A percentile compares a stretch with the other conserved stretches of the same genome.
phyloP scores from a whole-genome alignment of 2,113 vertebrate genomes.

The Procapra przewalskii region DNA sequence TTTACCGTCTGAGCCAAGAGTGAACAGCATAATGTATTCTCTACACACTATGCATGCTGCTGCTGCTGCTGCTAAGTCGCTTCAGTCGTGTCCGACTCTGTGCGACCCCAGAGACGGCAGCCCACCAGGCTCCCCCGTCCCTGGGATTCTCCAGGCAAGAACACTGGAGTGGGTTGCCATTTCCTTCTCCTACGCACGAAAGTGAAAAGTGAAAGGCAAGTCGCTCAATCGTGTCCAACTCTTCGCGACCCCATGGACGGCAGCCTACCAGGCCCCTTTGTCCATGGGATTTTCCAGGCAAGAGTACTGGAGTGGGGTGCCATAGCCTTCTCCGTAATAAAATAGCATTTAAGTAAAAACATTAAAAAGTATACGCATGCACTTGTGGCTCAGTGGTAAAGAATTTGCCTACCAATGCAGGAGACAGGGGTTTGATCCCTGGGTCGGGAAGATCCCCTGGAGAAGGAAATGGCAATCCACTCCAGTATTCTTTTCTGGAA shows the following conservation, averaged over 20 bases:
- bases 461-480: background rate
- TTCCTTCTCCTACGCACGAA: background rate
- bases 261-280: background rate
- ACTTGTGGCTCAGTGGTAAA: background rate
- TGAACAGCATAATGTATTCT: background rate
- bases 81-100: background rate
- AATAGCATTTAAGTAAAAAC: background rate
- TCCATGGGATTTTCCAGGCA: background rate
- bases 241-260: rapidly evolving
- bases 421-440: background rate
- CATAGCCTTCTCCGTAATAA: background rate
- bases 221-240: rapidly evolving
- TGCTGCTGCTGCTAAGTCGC: background rate
- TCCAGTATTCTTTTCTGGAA: background rate
- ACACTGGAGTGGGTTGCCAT: background rate
- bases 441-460: background rate
- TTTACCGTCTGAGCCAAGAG: background rate
- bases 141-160: background rate
- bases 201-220: background rate
- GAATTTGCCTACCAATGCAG: background rate
- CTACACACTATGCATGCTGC: background rate
- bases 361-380: background rate
- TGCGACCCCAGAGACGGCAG: background rate
- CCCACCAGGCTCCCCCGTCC: rapidly evolving
- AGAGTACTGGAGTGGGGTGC: background rate